A percentile compares a stretch with the other conserved stretches of the same genome.
Evolutionary conservation across 2,797 vertebrate genomes (phyloP).

Genomic region (Labeo calbasu): DNA sequence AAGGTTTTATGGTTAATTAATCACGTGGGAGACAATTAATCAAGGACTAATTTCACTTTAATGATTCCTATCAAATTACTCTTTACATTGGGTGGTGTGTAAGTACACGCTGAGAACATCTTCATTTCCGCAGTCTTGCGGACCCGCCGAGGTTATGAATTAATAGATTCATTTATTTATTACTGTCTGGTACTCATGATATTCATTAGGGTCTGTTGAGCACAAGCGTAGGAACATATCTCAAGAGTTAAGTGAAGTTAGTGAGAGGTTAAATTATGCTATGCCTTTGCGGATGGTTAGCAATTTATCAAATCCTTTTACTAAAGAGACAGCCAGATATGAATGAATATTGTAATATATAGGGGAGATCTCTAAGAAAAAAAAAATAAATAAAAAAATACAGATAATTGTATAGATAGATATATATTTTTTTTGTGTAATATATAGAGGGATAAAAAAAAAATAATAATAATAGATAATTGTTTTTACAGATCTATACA

Average conservation of each 20-base stretch:
- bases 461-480: too few species aligned
- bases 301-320: constrained; percentile 8
- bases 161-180: constrained; percentile 52
- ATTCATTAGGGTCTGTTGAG: constrained; percentile 27
- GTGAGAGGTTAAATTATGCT: constrained; percentile 43
- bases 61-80: constrained; percentile 60
- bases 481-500: too few species aligned
- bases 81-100: constrained; percentile 51
- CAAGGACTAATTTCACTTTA: constrained; percentile 59
- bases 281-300: neutral
- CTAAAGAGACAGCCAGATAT: constrained; percentile 8
- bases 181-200: constrained; percentile 22
- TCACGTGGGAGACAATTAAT: constrained; percentile 60
- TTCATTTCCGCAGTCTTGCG: constrained; percentile 48
- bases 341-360: neutral
- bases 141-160: constrained; percentile 49
- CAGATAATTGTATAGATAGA: neutral
- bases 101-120: constrained; percentile 53
- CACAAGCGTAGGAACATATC: constrained; percentile 18
- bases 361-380: neutral
- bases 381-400: neutral
- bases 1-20: constrained; percentile 60
- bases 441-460: too few species aligned
- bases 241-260: constrained; percentile 44
- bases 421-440: too few species aligned